These are phyloP conservation scores for Mesochorus sp. DNA, from an alignment of 2,888 invertebrate genomes.

Conservation along the genomic window DNA sequence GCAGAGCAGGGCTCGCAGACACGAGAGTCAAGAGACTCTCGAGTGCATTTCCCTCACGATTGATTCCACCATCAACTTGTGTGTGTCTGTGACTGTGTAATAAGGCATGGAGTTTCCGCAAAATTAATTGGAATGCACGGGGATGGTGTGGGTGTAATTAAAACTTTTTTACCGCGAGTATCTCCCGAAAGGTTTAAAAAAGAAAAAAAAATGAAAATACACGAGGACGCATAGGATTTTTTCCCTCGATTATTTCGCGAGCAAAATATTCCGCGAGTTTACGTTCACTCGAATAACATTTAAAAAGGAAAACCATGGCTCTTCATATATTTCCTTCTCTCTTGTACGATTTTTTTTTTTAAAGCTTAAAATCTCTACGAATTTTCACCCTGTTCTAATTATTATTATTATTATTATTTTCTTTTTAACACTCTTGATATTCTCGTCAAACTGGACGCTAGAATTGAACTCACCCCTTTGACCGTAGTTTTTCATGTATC, in stretches of 20 bases:
- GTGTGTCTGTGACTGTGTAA: not conserved
- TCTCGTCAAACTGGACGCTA: too few relatives aligned
- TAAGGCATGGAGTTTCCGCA: constrained; percentile 10
- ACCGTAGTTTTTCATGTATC: constrained; percentile 1
- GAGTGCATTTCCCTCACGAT: constrained; percentile 23
- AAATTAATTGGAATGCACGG: constrained; percentile 52
- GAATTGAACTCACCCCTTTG: too few relatives aligned
- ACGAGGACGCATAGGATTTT: not conserved
- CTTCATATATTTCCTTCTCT: too few relatives aligned
- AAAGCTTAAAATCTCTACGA: too few relatives aligned
- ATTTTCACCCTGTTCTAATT: too few relatives aligned
- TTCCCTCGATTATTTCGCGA: not conserved
- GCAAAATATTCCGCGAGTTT: too few relatives aligned
- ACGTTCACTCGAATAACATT: too few relatives aligned
- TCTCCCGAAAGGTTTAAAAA: constrained; percentile 3
- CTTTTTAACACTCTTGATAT: too few relatives aligned
- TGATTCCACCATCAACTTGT: constrained; percentile 23
- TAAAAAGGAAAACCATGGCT: too few relatives aligned
- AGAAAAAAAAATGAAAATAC: constrained; percentile 19
- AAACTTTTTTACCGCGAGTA: constrained; percentile 44
- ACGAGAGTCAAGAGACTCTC: constrained; percentile 13
- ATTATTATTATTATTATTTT: too few relatives aligned
- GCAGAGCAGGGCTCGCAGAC: constrained; percentile 4
- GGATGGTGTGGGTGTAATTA: constrained; percentile 36
- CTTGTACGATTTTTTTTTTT: too few relatives aligned